Evolutionary conservation across 2,113 vertebrate species (phyloP).

Genomic region (Grus americana): DNA sequence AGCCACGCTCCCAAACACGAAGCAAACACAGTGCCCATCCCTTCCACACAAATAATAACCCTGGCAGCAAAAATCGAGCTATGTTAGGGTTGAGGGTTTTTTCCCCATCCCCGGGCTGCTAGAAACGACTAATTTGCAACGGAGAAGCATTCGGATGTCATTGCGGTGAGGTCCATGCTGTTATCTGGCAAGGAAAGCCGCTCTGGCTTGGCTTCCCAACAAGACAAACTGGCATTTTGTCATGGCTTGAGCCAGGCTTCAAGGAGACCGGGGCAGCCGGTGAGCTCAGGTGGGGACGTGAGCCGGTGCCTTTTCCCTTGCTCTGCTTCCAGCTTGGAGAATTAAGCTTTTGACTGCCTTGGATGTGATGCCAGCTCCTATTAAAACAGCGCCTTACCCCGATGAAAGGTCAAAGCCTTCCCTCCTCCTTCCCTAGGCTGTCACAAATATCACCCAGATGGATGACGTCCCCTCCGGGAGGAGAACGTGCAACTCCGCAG

Average conservation of each 20-base stretch:
- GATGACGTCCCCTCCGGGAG: not conserved
- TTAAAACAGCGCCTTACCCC: not conserved
- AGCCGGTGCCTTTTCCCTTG: not conserved
- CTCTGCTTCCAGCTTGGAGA: slow-evolving; percentile 9
- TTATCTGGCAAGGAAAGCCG: not conserved
- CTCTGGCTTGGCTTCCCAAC: not conserved
- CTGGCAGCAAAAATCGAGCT: not conserved
- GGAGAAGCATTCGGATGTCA: slow-evolving; percentile 14
- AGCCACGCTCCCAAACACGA: not conserved
- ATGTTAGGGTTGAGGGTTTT: not conserved
- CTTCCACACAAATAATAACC: not conserved
- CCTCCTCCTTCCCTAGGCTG: not conserved
- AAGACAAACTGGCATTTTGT: slow-evolving; percentile 42
- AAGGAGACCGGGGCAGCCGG: not conserved
- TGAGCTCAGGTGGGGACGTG: not conserved
- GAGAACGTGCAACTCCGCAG: not conserved
- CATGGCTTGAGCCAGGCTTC: not conserved
- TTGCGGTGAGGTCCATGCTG: not conserved
- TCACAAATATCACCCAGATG: slow-evolving; percentile 10
- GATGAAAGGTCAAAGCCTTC: not conserved
- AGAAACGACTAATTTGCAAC: not conserved
- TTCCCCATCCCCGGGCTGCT: not conserved
- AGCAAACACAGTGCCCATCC: not conserved
- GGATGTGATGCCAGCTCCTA: not conserved
- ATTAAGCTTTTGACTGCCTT: not conserved